Evolutionary conservation across 2,888 invertebrate species (phyloP), one percentile per base, ranked within the genome.

Genomic region (Drosophila emarginata): DNA sequence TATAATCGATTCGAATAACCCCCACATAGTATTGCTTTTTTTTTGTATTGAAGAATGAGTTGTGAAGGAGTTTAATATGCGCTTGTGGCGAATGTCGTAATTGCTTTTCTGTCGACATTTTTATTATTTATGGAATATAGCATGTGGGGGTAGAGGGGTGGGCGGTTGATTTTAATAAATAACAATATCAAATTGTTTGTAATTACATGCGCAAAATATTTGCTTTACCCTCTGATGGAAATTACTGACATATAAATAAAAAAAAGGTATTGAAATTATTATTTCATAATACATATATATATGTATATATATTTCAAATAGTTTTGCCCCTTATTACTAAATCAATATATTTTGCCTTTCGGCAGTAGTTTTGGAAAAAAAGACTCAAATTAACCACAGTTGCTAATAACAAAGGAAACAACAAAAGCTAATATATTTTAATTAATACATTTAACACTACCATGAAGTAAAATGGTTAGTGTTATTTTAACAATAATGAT

Each of bases 71-170:
- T 54, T 54, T 58, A 70, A 74, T 65, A 74, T 64, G 61, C 50
- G 71, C 67, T 45, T 12, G 21, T 37, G 18, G 45, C 18, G 18
- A 45, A 21, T 68, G 70, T 67, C 64, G 74, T 74, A 75, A 74
- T 76, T 74, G 77, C 79, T 77, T 80, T 74, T 74, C 64, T 76
- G 78, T 78, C 70, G 78, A 87, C 78, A 77, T 83, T 88, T 86
- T 66, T 76, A 88, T 89, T 83, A 80, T 83, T 88, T 89, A 84
- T 88, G 85, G 81, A 77, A 76, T 76, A 84, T 76, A 68, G 71
- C 65, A 58, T 12, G 51, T 12, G 54, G 23, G 52, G 45, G 14
- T 1, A 6, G 14, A 7, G 18, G 11, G 18, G 45, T 11, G 45
- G 9, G 45, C 18, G 4, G 9, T 14, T 9, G 18, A 4, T 3